Evolutionary conservation across 2,888 invertebrate species (phyloP), one percentile per base, ranked within the genome.

Genomic region (Melanargia galathea): DNA sequence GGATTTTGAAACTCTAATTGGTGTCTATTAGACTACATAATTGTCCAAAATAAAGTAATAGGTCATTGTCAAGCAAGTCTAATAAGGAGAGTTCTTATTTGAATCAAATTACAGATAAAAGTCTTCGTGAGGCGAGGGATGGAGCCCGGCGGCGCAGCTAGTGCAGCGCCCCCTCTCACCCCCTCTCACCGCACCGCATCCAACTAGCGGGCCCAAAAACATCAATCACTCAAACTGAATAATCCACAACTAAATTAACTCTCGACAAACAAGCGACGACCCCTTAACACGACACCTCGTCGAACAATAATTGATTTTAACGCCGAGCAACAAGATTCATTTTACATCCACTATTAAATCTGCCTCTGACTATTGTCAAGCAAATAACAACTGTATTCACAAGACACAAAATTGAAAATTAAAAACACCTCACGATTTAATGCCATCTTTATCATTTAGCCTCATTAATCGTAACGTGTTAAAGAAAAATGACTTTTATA

Each of bases 171-270:
- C 38, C 3, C 38, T 1, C 13, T 18, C 43, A 18, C 16, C 18
- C 10, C 18, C 10, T n/a, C 40, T 2, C 16, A 0, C 40, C 7
- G 8, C 40, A 16, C 16, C 40, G n/a, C 38, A n/a, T 24, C 22
- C 48, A 13, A 20, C 48, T 24, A 77, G 74, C 74, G 74, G 71
- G 75, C 70, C 82, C 82, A 83, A 83, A 86, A 84, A 86, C 89
- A 89, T 88, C 89, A 86, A 87, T 90, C 89, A 87, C 83, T 86
- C 86, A 83, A 83, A 86, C 83, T 78, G 81, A 86, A 82, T 89
- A 86, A 89, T 89, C 87, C 85, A 76, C 84, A 88, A 88, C 90
- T 86, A 89, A 89, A 90, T 90, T 90, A 89, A 87, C 88, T 86
- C 81, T 77, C 77, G 74, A 80, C 83, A 86, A 86, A 84, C 81